Percentiles rank a stretch among this genome's conserved stretches.
phyloP scores from a whole-genome alignment of 2,113 vertebrate genomes.

The Leptosomus discolor region DNA sequence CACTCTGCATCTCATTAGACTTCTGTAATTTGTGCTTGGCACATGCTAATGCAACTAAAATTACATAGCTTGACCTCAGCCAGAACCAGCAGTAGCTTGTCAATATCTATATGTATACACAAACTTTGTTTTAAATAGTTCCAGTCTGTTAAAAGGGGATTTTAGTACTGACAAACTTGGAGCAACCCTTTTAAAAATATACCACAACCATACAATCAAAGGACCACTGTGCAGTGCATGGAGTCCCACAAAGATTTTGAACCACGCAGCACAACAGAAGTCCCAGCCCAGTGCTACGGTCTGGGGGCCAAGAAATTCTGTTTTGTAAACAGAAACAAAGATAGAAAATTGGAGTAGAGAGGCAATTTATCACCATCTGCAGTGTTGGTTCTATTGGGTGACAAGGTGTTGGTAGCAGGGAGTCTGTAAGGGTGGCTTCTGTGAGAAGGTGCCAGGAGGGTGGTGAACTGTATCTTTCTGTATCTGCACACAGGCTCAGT shows the following conservation, averaged over 20 bases:
- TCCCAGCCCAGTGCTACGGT: background rate
- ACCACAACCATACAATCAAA: background rate
- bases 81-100: background rate
- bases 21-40: background rate
- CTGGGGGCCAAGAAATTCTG: background rate
- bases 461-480: background rate
- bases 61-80: background rate
- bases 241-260: background rate
- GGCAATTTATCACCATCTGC: accelerated
- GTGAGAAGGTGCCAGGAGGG: background rate
- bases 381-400: background rate
- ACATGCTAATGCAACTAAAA: background rate
- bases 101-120: background rate
- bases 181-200: background rate
- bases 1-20: background rate
- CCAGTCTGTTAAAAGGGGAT: background rate
- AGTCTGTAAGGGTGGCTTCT: background rate
- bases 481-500: too few species aligned
- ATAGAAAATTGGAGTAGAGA: background rate
- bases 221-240: accelerated
- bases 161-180: background rate
- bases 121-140: background rate
- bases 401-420: background rate
- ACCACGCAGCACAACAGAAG: background rate
- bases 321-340: background rate